Evolutionary conservation across 2,888 invertebrate species (phyloP).

Genomic region (Trissoscelio sp.): DNA sequence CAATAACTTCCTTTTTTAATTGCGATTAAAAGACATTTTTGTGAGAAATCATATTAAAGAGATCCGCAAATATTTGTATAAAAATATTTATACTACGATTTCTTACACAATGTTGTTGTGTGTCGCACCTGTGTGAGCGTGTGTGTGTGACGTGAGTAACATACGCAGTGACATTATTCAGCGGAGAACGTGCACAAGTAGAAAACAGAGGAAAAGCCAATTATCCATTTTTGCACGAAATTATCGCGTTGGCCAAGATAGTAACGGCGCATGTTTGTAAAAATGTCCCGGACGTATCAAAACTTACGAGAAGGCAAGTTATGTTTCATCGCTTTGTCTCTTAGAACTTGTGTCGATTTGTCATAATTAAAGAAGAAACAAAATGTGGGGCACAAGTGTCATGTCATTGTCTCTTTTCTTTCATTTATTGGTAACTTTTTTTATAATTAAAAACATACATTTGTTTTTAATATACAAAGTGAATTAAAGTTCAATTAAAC

Average conservation of each 20-base stretch:
- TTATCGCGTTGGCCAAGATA: conserved; percentile 77
- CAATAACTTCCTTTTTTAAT: neutral
- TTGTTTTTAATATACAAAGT: too few relatives aligned
- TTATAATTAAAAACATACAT: too few relatives aligned
- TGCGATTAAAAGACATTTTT: neutral
- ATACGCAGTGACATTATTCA: conserved; percentile 76
- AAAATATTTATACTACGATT: conserved; percentile 41
- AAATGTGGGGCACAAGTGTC: neutral
- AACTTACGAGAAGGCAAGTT: conserved; percentile 34
- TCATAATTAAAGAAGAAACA: neutral
- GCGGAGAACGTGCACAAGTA: conserved; percentile 78
- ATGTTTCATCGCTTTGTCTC: conserved; percentile 26
- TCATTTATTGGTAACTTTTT: too few relatives aligned
- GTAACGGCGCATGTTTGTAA: conserved; percentile 61
- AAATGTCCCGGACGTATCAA: conserved; percentile 49
- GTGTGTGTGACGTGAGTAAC: conserved; percentile 37
- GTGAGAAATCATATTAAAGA: conserved; percentile 1
- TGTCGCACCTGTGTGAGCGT: conserved; percentile 4
- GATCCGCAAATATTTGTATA: conserved; percentile 21
- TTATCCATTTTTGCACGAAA: conserved; percentile 82
- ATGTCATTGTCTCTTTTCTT: too few relatives aligned
- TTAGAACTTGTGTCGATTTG: conserved; percentile 22
- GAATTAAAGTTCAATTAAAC: too few relatives aligned
- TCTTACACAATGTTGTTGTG: conserved; percentile 20
- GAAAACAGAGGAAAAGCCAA: conserved; percentile 77